Base-by-base conservation (phyloP, 2,113 vertebrate species). In the Mohoua ochrocephala region DNA sequence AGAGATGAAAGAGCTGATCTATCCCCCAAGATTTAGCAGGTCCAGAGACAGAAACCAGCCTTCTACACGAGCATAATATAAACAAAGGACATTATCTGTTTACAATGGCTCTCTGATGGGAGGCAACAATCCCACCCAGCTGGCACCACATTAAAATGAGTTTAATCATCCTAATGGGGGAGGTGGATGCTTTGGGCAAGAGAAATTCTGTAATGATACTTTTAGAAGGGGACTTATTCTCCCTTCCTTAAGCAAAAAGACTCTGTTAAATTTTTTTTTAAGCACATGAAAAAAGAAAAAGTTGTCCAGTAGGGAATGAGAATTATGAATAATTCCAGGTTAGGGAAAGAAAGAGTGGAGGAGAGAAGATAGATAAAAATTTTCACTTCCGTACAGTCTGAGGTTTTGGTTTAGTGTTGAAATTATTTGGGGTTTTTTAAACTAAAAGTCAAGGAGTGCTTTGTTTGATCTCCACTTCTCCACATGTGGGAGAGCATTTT, bases 81-180 rank as follows among this genome's bases (percentile, higher is more conserved):
- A 98, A 98, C 94, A 97, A 92, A 95, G 47, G 39, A 94, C 85
- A 69, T 94, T 86, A 97, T 84, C 56, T 95, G 59, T 92, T 97
- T 97, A 90, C 76, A 97, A n/a, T 89, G 89, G 93, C 47, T 96
- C 94, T 98, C 97, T 97, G 94, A 97, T 49, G 47, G 61, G 95
- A 94, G 84, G 74, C 69, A 96, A 92, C 75, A 85, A 95, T 93
- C 74, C 88, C 63, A 83, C 79, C 42, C 11, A 13, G 59, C 45
- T 98, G 96, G 97, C 97, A 97, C 42, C 44, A 93, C 95, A 96
- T 97, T 96, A 98, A 98, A 98, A 97, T 97, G 64, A 98, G 97
- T 96, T 96, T 97, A 97, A 97, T 98, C 95, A 88, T 61, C 67
- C 27, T 96, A 96, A 95, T 63, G 61, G 59, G 49, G 91, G 78